Conservation (phyloP, 2,888 invertebrate genomes). For the Sturmia bella region DNA sequence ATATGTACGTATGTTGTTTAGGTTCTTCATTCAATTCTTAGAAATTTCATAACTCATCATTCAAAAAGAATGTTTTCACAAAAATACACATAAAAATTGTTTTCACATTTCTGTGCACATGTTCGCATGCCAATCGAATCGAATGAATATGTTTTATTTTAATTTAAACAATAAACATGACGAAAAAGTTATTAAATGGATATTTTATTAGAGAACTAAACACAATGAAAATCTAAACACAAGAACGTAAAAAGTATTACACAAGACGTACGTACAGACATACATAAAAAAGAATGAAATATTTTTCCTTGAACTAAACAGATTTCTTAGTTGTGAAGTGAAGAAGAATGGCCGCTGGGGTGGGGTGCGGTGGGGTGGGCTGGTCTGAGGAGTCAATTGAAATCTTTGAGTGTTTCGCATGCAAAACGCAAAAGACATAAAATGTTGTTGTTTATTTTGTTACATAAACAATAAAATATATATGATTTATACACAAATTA, state of each 20-base stretch:
- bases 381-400: background rate
- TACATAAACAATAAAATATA: constrained; percentile 52
- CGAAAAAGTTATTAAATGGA: constrained; percentile 30
- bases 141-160: background rate
- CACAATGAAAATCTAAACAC: constrained; percentile 11
- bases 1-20: no score
- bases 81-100: background rate
- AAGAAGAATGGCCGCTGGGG: background rate
- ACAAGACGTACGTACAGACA: no score
- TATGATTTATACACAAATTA: constrained; percentile 32
- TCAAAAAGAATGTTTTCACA: constrained; percentile 1
- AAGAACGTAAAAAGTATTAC: background rate
- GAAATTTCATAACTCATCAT: background rate
- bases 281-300: constrained; percentile 48
- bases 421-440: constrained; percentile 13
- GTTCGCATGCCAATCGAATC: constrained; percentile 34
- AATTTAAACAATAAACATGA: constrained; percentile 31
- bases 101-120: constrained; percentile 19
- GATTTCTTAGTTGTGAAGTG: background rate
- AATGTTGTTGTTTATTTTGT: constrained; percentile 28
- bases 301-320: constrained; percentile 14
- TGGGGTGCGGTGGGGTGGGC: background rate
- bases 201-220: constrained; percentile 31
- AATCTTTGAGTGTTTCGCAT: constrained; percentile 2
- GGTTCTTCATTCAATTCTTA: no score